Evolutionary conservation across 2,888 invertebrate genomes (phyloP).

Genomic region (Cryptus armator): DNA sequence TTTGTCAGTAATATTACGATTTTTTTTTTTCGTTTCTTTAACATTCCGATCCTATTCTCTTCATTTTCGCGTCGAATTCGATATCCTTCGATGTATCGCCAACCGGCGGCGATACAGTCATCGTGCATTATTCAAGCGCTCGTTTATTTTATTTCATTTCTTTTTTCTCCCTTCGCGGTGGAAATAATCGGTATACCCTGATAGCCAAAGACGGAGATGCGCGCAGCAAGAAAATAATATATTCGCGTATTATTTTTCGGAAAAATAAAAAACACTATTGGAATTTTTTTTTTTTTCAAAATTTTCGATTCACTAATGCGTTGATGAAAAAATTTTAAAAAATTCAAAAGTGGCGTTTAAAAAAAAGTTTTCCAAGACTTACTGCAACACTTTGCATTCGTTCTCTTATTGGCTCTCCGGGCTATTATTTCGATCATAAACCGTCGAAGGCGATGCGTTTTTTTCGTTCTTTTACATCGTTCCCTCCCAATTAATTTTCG

Average conservation of each 20-base stretch:
- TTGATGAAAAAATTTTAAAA: too few relatives aligned
- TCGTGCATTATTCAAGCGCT: slow-evolving; percentile 55
- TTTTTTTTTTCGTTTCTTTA: not conserved
- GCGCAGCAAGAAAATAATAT: not conserved
- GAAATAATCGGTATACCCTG: slow-evolving; percentile 2
- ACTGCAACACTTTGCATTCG: not conserved
- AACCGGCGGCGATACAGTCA: slow-evolving; percentile 66
- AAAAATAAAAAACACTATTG: too few relatives aligned
- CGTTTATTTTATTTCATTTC: slow-evolving; percentile 32
- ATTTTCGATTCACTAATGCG: not conserved
- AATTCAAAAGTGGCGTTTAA: not conserved
- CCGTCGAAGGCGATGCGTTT: not conserved
- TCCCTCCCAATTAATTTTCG: not conserved
- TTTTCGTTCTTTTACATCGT: not conserved
- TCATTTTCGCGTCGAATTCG: slow-evolving; percentile 21
- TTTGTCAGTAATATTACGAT: slow-evolving; percentile 24
- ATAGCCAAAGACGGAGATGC: not conserved
- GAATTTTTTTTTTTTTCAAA: not conserved
- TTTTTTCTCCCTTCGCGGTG: not conserved
- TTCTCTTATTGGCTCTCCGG: not conserved
- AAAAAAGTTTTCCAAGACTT: not conserved
- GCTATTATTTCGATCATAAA: not conserved
- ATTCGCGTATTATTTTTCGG: too few relatives aligned
- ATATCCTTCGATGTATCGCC: slow-evolving; percentile 47
- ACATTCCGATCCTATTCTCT: slow-evolving; percentile 14